phyloP scores from a whole-genome alignment of 2,113 vertebrate species.

The Mobula birostris region DNA sequence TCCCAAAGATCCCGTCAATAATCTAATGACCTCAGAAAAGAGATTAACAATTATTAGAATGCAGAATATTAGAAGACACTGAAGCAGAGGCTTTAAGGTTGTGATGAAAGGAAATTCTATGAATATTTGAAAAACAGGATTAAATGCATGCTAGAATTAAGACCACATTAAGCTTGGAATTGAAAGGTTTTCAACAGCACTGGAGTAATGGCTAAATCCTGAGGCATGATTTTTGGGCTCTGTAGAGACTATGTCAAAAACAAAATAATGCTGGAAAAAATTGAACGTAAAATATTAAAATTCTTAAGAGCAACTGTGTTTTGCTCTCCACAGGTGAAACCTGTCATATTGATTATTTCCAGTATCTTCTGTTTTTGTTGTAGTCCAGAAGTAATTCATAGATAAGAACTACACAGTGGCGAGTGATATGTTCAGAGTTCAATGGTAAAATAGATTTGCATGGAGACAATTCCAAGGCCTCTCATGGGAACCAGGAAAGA shows the following conservation, averaged over 20 bases:
- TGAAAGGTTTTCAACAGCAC: background rate
- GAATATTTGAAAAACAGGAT: background rate
- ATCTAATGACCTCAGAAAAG: background rate
- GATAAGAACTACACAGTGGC: background rate
- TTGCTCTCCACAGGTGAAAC: no score
- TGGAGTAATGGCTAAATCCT: background rate
- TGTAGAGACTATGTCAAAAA: background rate
- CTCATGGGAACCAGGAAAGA: background rate
- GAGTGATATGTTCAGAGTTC: background rate
- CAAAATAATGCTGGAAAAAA: no score
- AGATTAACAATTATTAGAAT: background rate
- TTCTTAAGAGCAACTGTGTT: no score
- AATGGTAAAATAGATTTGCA: background rate
- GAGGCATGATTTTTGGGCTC: background rate
- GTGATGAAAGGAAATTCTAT: background rate
- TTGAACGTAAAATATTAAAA: no score
- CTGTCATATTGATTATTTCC: no score
- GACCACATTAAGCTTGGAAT: background rate
- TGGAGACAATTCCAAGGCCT: background rate
- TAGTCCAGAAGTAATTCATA: background rate
- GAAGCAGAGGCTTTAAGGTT: background rate
- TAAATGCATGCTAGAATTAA: background rate
- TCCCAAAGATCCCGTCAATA: background rate
- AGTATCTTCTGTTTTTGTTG: no score
- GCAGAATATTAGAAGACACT: background rate